Evolutionary conservation across 2,797 vertebrate species (phyloP).

Genomic region (Varecia variegata): DNA sequence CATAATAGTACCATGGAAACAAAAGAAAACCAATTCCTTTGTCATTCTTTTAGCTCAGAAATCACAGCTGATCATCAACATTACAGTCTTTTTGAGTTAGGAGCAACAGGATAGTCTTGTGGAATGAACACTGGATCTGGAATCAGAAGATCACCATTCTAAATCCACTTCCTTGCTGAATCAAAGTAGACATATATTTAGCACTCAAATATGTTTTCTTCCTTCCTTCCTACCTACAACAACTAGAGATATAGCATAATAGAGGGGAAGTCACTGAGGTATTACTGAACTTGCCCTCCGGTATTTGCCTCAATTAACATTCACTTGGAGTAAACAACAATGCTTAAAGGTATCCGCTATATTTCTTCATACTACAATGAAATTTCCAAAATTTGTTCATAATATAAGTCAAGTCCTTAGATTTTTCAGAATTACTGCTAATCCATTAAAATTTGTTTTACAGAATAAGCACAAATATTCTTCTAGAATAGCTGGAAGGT

Average conservation of each 20-base stretch:
- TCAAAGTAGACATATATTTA: not conserved
- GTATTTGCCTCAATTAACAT: not conserved
- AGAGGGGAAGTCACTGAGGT: not conserved
- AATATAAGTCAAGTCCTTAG: not conserved
- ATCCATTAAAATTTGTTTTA: not conserved
- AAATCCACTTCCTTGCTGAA: conserved; percentile 30
- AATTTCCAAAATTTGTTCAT: conserved; percentile 18
- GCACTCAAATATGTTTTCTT: not conserved
- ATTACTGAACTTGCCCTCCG: not conserved
- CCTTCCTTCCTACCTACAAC: conserved; percentile 1
- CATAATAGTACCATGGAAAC: not conserved
- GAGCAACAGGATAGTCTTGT: not conserved
- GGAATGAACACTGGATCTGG: not conserved
- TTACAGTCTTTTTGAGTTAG: conserved; percentile 3
- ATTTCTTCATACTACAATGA: not conserved
- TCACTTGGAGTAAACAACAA: not conserved
- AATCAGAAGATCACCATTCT: conserved; percentile 9
- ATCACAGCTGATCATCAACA: conserved; percentile 38
- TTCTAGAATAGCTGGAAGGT: not conserved
- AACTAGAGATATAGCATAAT: conserved; percentile 3
- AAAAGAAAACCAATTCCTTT: conserved; percentile 43
- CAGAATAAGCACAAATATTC: conserved; percentile 18
- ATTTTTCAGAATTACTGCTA: conserved; percentile 15
- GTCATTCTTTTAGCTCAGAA: conserved; percentile 43
- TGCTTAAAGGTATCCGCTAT: not conserved